Percentiles rank a stretch among this genome's conserved stretches.
These are phyloP conservation scores for Galemys pyrenaicus DNA, from an alignment of 2,113 vertebrate species.

Conservation along the genomic window DNA sequence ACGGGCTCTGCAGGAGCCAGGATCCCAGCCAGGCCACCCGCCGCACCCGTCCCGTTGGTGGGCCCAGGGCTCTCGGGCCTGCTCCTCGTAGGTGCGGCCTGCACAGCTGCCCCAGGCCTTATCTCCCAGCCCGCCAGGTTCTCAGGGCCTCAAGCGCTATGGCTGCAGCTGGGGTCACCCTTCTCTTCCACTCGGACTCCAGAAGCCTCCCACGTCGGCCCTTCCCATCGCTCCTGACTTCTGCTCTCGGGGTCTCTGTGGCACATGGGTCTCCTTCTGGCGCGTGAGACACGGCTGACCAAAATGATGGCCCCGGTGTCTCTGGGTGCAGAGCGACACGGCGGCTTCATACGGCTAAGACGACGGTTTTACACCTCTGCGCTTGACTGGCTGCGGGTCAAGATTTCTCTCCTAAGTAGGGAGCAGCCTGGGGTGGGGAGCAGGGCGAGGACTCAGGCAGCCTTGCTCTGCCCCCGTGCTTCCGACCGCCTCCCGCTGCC, in stretches of 20 bases:
- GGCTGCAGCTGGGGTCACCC: background rate
- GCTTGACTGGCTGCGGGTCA: too few species aligned
- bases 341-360: background rate
- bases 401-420: conserved; percentile 37
- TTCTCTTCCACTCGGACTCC: background rate
- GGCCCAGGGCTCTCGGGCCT: background rate
- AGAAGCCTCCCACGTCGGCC: background rate
- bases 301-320: background rate
- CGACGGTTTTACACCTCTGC: background rate
- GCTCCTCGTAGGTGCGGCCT: too few species aligned
- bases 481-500: too few species aligned
- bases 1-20: background rate
- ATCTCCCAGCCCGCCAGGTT: background rate
- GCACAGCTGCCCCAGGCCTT: too few species aligned
- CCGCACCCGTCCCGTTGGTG: background rate
- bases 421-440: background rate
- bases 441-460: background rate
- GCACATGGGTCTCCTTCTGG: background rate
- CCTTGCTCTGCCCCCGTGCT: background rate
- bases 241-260: too few species aligned
- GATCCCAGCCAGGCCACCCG: background rate
- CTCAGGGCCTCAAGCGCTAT: background rate
- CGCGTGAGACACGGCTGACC: background rate
- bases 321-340: background rate
- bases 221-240: background rate